phyloP scores from a whole-genome alignment of 2,797 vertebrate genomes.

The Eulemur albifrons region DNA sequence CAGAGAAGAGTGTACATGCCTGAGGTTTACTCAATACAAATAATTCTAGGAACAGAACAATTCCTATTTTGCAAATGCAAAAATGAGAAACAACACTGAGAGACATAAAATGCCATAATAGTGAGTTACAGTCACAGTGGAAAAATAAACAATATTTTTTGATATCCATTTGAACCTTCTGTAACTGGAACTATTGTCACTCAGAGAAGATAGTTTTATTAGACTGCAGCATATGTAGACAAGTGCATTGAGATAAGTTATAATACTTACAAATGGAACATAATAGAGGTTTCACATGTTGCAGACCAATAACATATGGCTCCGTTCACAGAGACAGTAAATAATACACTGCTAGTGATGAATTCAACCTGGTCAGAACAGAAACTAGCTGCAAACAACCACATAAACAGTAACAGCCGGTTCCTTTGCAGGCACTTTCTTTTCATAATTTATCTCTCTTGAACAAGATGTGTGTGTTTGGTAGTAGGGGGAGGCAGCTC shows the following conservation, averaged over 20 bases:
- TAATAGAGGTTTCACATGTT: slow-evolving; percentile 46
- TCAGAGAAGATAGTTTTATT: slow-evolving; percentile 47
- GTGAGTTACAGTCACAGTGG: neutral
- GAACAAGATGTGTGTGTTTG: neutral
- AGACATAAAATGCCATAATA: neutral
- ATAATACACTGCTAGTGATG: slow-evolving; percentile 58
- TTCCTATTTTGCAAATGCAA: neutral
- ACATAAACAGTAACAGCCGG: slow-evolving; percentile 34
- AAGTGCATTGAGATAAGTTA: slow-evolving; percentile 21
- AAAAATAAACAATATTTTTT: neutral
- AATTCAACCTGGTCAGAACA: slow-evolving; percentile 53
- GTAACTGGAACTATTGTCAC: neutral
- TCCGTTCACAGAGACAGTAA: slow-evolving; percentile 66
- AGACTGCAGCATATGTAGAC: neutral
- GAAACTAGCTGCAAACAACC: slow-evolving; percentile 27
- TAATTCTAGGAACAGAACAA: neutral
- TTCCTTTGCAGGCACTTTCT: slow-evolving; percentile 17
- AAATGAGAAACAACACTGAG: neutral
- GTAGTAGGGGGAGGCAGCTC: neutral
- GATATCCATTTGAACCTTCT: neutral
- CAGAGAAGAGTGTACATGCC: neutral
- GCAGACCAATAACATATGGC: slow-evolving; percentile 49
- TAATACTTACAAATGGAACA: slow-evolving; percentile 37
- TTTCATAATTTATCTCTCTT: slow-evolving; percentile 52
- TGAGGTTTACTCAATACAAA: neutral